Conservation (phyloP, 1,140 invertebrate genomes). For the Rhynchophorus ferrugineus region DNA sequence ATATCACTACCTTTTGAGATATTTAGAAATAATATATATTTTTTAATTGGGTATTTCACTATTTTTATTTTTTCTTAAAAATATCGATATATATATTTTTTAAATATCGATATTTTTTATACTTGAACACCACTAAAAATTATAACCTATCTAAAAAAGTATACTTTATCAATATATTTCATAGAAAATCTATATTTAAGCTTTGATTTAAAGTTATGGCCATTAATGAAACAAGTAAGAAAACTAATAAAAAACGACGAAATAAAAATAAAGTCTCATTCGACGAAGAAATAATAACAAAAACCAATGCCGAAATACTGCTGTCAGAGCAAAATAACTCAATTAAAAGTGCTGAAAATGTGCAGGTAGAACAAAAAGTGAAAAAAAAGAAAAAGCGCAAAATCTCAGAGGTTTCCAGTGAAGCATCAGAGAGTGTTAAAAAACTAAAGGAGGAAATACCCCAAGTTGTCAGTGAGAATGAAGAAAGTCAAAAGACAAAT, state of each 20-base stretch:
- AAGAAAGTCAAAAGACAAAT: neutral
- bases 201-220: no score
- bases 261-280: constrained; percentile 22
- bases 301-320: constrained; percentile 20
- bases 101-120: no score
- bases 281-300: constrained; percentile 27
- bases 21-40: no score
- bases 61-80: no score
- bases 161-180: no score
- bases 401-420: constrained; percentile 3
- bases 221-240: neutral
- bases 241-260: constrained; percentile 7
- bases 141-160: no score
- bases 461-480: neutral
- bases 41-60: no score
- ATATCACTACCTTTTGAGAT: no score
- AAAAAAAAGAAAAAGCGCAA: constrained; percentile 5
- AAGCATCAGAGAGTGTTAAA: no score
- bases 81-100: no score
- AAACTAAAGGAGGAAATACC: neutral
- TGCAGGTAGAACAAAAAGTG: neutral
- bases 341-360: constrained; percentile 2
- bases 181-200: no score
- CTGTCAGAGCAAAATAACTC: constrained; percentile 7
- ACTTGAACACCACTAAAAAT: no score